Evolutionary conservation across 2,113 vertebrate species (phyloP), one percentile per base, ranked within the genome.

Genomic region (Agelaius phoeniceus): DNA sequence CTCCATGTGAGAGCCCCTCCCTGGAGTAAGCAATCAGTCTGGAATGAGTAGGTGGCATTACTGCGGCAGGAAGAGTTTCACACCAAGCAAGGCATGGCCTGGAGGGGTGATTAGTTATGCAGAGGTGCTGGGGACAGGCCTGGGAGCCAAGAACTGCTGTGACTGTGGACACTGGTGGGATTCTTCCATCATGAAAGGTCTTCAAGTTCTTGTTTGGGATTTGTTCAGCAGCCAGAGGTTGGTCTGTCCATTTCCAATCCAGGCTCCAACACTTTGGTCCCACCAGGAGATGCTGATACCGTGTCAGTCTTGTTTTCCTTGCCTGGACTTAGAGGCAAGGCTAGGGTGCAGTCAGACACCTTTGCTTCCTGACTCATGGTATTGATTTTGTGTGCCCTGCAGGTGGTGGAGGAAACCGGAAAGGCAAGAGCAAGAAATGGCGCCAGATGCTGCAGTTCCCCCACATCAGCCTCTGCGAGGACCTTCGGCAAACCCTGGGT

Each of bases 391-490:
- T 90, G 54, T 97, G 85, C 86, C 95, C 96, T 94, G 27, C 98
- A 99, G 99, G 99, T 94, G 99, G 99, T 10, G 99, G 98, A 0
- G 99, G 99, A 62, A 99, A 99, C 98, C 97, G 99, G 89, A 99
- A 99, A 98, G 99, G 99, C 96, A 99, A 99, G 95, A 99, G 99
- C 94, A 99, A 99, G 98, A 99, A 99, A 98, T 99, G 99, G 99
- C 99, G 99, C 85, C 99, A 99, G 98, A 99, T 99, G 99, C 98
- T 99, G n/a, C 99, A 99, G 98, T 99, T 99, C 48, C 99, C 99
- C 21, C 99, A 99, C 90, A 98, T 99, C 84, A 99, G 99, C 96
- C 97, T 99, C 93, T 99, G 99, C 6, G 99, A 99, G 92, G 99
- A 99, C 89, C 98, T 99, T 22, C 98, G 99, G 33, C 99, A 98